Evolutionary conservation across 2,797 vertebrate species (phyloP), one percentile per base, ranked within the genome.

Genomic region (Streptopelia turtur): DNA sequence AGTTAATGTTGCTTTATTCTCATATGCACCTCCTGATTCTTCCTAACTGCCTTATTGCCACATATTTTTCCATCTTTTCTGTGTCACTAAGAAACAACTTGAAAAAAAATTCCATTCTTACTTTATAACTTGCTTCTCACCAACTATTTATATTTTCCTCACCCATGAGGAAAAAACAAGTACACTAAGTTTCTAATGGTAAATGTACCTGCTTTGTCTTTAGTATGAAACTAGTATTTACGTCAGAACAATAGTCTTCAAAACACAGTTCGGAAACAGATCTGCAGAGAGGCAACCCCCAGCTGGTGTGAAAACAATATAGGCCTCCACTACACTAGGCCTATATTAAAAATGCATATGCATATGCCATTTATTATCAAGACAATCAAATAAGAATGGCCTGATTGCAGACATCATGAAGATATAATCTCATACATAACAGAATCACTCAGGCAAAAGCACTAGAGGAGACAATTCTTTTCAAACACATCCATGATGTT

Each of bases 301-400:
- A 66, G 2, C 24, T 66, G 20, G 8, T 64, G 7, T 64, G 50
- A 79, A 87, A 96, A 86, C 13, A 82, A 59, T 31, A 79, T 15
- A 49, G 28, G 10, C 16, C 10, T n/a, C 28, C 11, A 5, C 50
- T 56, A 31, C 4, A 3, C 4, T 33, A 49, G 21, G 24, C 3
- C 27, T 64, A 5, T 60, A 64, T 70, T 92, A 92, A 94, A 96
- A 96, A 94, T 84, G 31, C 27, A 79, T 78, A 64, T 64, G 37
- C 23, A 17, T 68, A 35, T 83, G 35, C 7, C 45, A 18, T 93
- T 95, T 95, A 47, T 88, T 76, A 76, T 43, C 43, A 69, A 86
- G 66, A 35, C 18, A 60, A 25, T 37, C 8, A 25, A 92, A 80
- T 70, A 64, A 76, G 30, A 76, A 70, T 23, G 28, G 17, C 24